Evolutionary conservation across 2,113 vertebrate genomes (phyloP).

Genomic region (Struthio camelus): DNA sequence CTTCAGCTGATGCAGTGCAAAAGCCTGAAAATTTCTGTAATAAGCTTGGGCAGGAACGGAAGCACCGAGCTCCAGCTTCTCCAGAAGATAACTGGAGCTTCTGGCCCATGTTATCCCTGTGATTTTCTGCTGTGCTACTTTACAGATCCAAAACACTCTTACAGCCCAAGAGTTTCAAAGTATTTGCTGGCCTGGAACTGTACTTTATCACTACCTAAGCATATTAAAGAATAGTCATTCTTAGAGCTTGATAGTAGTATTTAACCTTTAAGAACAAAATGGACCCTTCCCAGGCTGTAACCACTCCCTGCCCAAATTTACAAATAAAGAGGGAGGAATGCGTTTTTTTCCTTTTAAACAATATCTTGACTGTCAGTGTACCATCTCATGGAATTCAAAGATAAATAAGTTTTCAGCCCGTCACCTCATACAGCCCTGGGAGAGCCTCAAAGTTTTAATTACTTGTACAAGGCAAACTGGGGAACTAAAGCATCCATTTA

Average conservation of each 20-base stretch:
- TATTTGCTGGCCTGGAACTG: background rate
- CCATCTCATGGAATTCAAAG: background rate
- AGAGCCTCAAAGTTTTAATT: background rate
- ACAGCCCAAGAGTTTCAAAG: background rate
- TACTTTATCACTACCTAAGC: background rate
- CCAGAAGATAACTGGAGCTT: accelerated
- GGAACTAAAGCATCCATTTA: background rate
- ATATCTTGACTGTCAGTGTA: accelerated
- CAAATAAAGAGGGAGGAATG: background rate
- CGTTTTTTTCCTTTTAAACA: background rate
- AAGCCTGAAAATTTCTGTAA: background rate
- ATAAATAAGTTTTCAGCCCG: background rate
- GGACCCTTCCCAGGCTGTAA: background rate
- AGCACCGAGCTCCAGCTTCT: background rate
- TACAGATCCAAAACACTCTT: background rate
- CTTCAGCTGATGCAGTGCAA: background rate
- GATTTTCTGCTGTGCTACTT: background rate
- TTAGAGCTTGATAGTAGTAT: background rate
- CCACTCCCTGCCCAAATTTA: background rate
- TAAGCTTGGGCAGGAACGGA: background rate
- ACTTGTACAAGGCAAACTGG: background rate
- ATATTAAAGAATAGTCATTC: background rate
- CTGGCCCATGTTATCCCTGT: background rate
- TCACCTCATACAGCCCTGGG: background rate
- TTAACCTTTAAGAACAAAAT: background rate